phyloP scores from a whole-genome alignment of 2,797 vertebrate genomes.

The Chrosomus eos region DNA sequence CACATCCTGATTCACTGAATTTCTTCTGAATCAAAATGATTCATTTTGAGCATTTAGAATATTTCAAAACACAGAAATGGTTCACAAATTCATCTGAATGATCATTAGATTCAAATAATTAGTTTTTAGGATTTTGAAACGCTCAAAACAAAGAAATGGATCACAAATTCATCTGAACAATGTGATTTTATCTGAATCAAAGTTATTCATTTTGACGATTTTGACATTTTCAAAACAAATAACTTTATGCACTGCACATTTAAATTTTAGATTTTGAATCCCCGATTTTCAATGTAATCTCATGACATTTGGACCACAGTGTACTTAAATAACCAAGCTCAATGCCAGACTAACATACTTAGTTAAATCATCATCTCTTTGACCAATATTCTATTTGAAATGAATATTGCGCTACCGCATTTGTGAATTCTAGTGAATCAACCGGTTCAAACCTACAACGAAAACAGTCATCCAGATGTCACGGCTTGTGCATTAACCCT shows the following conservation, averaged over 20 bases:
- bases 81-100: too few species aligned
- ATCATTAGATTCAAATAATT: background rate
- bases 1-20: background rate
- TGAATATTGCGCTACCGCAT: background rate
- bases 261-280: background rate
- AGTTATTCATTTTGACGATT: background rate
- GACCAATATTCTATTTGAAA: background rate
- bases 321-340: background rate
- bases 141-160: background rate
- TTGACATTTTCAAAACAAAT: background rate
- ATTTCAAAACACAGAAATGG: background rate
- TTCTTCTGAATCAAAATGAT: background rate
- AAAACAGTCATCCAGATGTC: background rate
- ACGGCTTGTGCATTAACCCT: slow-evolving; percentile 25
- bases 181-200: background rate
- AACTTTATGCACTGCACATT: background rate
- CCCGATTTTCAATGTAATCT: too few species aligned
- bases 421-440: background rate
- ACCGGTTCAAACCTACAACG: background rate
- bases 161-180: background rate
- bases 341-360: background rate
- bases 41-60: background rate
- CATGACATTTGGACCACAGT: too few species aligned
- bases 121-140: too few species aligned
- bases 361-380: background rate